phyloP scores from a whole-genome alignment of 2,113 vertebrate genomes.

The Podarcis cretensis region DNA sequence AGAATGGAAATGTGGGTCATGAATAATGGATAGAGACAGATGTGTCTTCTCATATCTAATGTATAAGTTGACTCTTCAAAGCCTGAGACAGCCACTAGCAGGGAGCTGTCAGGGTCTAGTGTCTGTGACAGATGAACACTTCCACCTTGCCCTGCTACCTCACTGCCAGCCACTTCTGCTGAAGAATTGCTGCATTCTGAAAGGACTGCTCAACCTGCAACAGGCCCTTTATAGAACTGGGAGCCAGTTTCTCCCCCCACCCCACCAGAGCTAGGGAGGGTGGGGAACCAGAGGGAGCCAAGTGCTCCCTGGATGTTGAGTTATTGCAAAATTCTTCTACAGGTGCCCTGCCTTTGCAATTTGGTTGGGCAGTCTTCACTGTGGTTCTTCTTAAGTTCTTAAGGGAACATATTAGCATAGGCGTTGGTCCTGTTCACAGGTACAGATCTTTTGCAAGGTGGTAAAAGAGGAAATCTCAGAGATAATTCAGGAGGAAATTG shows the following conservation, averaged over 20 bases:
- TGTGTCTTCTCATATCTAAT: constrained; percentile 16
- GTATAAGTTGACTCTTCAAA: constrained; percentile 8
- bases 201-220: neutral
- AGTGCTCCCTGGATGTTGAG: too few relatives aligned
- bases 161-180: neutral
- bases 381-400: neutral
- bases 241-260: too few relatives aligned
- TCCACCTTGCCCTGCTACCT: neutral
- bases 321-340: too few relatives aligned
- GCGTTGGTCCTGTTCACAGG: too few relatives aligned
- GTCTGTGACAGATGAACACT: neutral
- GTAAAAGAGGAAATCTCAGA: too few relatives aligned
- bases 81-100: neutral
- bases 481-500: too few relatives aligned
- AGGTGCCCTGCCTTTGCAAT: neutral
- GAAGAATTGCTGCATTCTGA: neutral
- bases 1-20: neutral
- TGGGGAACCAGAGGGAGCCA: too few relatives aligned
- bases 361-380: neutral
- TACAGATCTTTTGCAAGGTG: too few relatives aligned
- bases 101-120: neutral
- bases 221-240: neutral
- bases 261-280: neutral
- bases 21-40: constrained; percentile 19
- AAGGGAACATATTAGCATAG: too few relatives aligned